These are phyloP conservation scores for Rostratula benghalensis DNA, from an alignment of 2,113 vertebrate species.

Conservation along the genomic window DNA sequence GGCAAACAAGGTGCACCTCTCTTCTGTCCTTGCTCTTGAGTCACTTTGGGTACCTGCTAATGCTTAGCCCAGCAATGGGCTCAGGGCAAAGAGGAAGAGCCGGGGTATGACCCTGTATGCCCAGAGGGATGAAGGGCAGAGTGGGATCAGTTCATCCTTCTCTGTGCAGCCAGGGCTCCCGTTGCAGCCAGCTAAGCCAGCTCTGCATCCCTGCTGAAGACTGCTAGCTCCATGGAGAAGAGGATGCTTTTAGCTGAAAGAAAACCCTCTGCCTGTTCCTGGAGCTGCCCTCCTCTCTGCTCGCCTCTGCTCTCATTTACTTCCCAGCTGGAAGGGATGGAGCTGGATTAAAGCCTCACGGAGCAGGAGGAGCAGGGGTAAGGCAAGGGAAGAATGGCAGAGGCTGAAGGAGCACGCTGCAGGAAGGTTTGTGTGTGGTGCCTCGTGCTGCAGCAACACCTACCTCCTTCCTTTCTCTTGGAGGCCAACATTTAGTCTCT, in stretches of 20 bases:
- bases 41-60: background rate
- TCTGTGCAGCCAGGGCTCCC: background rate
- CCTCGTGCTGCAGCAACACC: background rate
- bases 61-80: background rate
- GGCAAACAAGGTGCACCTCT: background rate
- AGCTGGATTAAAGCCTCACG: background rate
- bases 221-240: rapidly evolving
- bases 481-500: background rate
- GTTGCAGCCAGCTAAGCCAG: background rate
- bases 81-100: background rate
- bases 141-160: background rate
- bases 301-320: background rate
- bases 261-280: background rate
- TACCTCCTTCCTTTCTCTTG: background rate
- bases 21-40: background rate
- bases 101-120: rapidly evolving
- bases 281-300: background rate
- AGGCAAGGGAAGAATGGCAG: background rate
- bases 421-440: background rate
- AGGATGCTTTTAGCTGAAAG: background rate
- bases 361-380: background rate
- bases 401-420: background rate
- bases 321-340: background rate
- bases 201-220: background rate
- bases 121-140: background rate